phyloP scores from a whole-genome alignment of 2,113 vertebrate species.

The Mastomys coucha region DNA sequence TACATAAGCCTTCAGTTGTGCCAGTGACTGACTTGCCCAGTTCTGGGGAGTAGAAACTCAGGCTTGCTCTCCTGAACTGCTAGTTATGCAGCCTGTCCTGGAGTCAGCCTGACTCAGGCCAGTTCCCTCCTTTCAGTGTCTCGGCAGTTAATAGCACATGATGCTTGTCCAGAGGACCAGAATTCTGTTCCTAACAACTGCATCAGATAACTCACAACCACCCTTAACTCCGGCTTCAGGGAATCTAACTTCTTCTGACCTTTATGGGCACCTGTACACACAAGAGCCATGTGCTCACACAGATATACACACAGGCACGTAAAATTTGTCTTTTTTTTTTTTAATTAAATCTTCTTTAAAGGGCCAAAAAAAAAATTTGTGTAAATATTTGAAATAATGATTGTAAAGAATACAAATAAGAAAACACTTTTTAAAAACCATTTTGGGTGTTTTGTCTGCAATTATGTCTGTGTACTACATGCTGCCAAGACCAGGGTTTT shows the following conservation, averaged over 20 bases:
- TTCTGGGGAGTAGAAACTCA: too few relatives aligned
- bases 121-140: too few relatives aligned
- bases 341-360: not conserved
- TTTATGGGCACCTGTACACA: not conserved
- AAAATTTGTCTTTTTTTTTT: not conserved
- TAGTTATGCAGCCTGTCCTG: too few relatives aligned
- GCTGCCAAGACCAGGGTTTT: not conserved
- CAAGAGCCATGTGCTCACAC: not conserved
- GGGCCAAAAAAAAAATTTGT: constrained; percentile 33
- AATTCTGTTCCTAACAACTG: too few relatives aligned
- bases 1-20: too few relatives aligned
- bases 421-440: constrained; percentile 12
- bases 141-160: not conserved
- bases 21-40: too few relatives aligned
- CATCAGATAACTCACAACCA: not conserved
- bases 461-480: not conserved
- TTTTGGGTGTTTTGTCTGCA: not conserved
- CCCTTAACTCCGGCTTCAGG: not conserved
- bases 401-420: constrained; percentile 50
- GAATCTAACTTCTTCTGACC: not conserved
- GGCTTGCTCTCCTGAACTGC: too few relatives aligned
- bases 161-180: not conserved
- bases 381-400: constrained; percentile 30
- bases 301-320: not conserved
- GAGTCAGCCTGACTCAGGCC: too few relatives aligned